Evolutionary conservation across 2,113 vertebrate genomes (phyloP).

Genomic region (Ceuthmochares aereus): DNA sequence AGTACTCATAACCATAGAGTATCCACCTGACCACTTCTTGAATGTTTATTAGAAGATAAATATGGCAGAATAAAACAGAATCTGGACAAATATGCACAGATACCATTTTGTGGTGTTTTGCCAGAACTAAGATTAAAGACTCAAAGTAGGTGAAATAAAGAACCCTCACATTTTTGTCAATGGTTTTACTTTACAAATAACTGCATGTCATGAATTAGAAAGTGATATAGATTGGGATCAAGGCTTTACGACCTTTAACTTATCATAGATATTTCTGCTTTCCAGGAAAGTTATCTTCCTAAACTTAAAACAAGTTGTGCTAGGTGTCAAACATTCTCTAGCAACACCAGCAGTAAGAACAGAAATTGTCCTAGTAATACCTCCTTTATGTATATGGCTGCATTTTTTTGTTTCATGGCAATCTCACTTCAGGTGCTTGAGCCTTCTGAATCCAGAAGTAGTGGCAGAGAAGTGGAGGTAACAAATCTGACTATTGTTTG

Average conservation of each 20-base stretch:
- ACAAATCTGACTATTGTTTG: background rate
- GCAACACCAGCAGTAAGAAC: background rate
- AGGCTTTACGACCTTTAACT: background rate
- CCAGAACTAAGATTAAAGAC: background rate
- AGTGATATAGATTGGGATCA: background rate
- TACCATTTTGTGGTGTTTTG: background rate
- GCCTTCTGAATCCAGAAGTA: background rate
- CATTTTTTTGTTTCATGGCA: background rate
- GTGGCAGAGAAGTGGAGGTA: background rate
- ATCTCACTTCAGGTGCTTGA: background rate
- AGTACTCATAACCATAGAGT: background rate
- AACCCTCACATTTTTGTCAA: background rate
- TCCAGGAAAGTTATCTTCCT: background rate
- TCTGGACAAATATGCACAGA: background rate
- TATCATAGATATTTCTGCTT: background rate
- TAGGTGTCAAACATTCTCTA: background rate
- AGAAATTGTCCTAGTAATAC: background rate
- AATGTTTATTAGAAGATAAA: background rate
- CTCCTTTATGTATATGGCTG: background rate
- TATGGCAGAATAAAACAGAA: background rate
- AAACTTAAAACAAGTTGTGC: background rate
- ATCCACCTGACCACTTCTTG: background rate
- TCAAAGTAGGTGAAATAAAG: background rate
- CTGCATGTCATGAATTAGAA: background rate
- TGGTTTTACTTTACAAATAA: background rate